Conservation (phyloP, 2,797 vertebrate species). For the Babyrousa celebensis region DNA sequence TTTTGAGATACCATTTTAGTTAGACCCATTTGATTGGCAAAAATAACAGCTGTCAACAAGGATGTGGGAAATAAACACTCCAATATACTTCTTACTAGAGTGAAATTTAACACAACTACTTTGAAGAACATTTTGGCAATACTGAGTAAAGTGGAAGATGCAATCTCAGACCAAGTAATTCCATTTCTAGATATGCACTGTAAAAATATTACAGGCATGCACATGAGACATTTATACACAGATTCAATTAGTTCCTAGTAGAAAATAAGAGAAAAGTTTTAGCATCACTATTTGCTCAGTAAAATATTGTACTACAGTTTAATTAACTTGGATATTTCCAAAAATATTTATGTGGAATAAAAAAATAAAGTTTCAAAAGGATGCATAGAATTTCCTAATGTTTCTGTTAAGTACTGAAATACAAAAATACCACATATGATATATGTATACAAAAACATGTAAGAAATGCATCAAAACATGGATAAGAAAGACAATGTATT, state of each 20-base stretch:
- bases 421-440: neutral
- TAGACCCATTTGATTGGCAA: neutral
- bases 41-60: conserved; percentile 15
- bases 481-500: neutral
- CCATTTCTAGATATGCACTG: neutral
- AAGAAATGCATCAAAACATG: neutral
- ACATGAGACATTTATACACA: neutral
- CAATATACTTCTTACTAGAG: neutral
- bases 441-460: neutral
- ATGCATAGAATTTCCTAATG: neutral
- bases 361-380: neutral
- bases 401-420: neutral
- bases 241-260: neutral
- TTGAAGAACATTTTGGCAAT: neutral
- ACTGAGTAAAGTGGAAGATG: neutral
- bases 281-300: neutral
- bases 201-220: neutral
- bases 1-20: neutral
- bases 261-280: neutral
- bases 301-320: neutral
- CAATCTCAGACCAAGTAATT: neutral
- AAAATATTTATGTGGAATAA: neutral
- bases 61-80: neutral
- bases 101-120: neutral
- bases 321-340: neutral